Percentiles rank a stretch among this genome's conserved stretches.
These are phyloP conservation scores for Campylomormyrus numenius DNA, from an alignment of 2,113 vertebrate species.

Conservation along the genomic window DNA sequence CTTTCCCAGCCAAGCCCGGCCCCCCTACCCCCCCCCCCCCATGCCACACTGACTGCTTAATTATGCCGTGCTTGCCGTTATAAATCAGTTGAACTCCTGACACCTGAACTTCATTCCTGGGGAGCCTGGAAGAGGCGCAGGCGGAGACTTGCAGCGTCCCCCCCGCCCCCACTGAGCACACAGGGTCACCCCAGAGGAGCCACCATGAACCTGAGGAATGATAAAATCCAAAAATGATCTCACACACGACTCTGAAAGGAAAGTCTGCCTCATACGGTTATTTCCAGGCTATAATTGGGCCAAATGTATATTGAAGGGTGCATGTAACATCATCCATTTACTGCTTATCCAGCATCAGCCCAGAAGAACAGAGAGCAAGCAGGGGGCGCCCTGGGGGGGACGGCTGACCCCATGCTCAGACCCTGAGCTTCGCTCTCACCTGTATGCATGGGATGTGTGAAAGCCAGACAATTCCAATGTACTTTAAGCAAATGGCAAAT, in stretches of 20 bases:
- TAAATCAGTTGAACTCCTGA: slow-evolving; percentile 71
- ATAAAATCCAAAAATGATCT: not conserved
- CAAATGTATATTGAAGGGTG: not conserved
- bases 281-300: not conserved
- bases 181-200: not conserved
- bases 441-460: not conserved
- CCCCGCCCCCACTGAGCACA: not conserved
- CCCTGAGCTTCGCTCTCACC: not conserved
- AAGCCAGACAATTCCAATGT: not conserved
- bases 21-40: slow-evolving; percentile 48
- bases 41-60: slow-evolving; percentile 55
- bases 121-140: slow-evolving; percentile 60
- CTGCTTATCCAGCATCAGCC: not conserved
- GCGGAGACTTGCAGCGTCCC: slow-evolving; percentile 41
- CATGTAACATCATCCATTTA: not conserved
- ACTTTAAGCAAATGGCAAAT: not conserved
- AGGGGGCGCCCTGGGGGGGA: not conserved
- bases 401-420: not conserved
- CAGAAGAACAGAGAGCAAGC: not conserved
- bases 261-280: not conserved
- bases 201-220: not conserved
- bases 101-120: slow-evolving; percentile 66
- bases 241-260: not conserved
- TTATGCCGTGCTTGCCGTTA: slow-evolving; percentile 59
- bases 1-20: slow-evolving; percentile 45